Evolutionary conservation across 1,140 invertebrate genomes (phyloP), one percentile per base, ranked within the genome.

Genomic region (Colletes latitarsis): DNA sequence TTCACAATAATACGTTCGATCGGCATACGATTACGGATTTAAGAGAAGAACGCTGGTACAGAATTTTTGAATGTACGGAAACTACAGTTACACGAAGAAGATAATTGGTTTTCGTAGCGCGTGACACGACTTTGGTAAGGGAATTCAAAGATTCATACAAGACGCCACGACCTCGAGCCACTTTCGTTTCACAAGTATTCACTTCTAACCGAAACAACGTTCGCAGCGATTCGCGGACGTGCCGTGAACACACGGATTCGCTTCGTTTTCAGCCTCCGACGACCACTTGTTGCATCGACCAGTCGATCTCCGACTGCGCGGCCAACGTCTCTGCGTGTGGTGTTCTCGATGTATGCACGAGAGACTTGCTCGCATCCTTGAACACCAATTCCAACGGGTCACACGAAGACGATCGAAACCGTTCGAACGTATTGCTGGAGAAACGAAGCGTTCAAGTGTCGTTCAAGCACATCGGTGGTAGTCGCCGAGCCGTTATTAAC

Each of bases 61-160:
- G 39, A n/a, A 9, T 75, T 30, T 75, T 17, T 46, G 15, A 21
- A 9, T 21, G n/a, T n/a, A 21, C 15, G 68, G 46, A 60, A 53
- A 75, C 17, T 62, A n/a, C 74, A 21, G 68, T 83, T 85, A 82
- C n/a, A n/a, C n/a, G n/a, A n/a, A n/a, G n/a, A n/a, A n/a, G n/a
- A n/a, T n/a, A n/a, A n/a, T n/a, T n/a, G n/a, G n/a, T n/a, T n/a
- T n/a, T 5, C 46, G 63, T 75, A 82, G 57, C 83, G 80, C 68
- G 80, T 85, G 80, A 55, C 71, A 71, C 58, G 72, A 64, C 17
- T 41, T 41, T 55, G 49, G n/a, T 55, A 19, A 80, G 73, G 46
- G 77, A 87, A 86, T 84, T 82, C 72, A 21, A 75, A 62, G 77
- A 86, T 87, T 73, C 63, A 58, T 77, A 58, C 53, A 43, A 21